Base-by-base conservation (phyloP, 1,140 invertebrate species). In the Hesperophylax magnus region DNA sequence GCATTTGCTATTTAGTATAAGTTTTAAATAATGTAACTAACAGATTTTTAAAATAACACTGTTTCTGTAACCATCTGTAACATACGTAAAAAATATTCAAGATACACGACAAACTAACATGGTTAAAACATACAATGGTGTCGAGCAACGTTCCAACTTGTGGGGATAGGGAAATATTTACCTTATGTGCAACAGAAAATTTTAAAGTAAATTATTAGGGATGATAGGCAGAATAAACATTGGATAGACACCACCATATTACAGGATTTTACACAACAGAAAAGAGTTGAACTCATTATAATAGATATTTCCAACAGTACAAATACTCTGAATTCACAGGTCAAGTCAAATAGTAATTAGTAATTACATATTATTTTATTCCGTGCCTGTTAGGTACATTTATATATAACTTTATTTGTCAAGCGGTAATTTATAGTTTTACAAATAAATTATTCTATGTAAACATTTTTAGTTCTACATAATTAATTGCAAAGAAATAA, bases 21-120 rank as follows among this genome's bases (percentile, higher is more conserved):
- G 58, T 76, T 60, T 76, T 34, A 61, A 76, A 76, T 76, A 76
- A 76, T 76, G 58, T 76, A 76, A 27, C 74, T 60, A 58, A 60
- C 58, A 76, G 15, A 76, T 76, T 76, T 60, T 34, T 34, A 31
- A 34, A 76, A 76, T 61, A 76, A 74, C 20, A 60, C 9, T 76
- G 27, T 39, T 61, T 76, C 22, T 60, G 17, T 52, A 75, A 76
- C 39, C 74, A 53, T 72, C 22, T 61, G 31, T 76, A 60, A 76
- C 74, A 60, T 76, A 27, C 74, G 34, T 76, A 76, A 76, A 60
- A n/a, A 76, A 76, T 76, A 76, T 60, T 54, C n/a, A 56, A 22
- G 20, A 69, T 27, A n/a, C 34, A 39, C 58, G 24, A 47, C 24
- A 69, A 34, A 69, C n/a, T 27, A 69, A 27, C 15, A 69, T 31